A percentile compares a stretch with the other conserved stretches of the same genome.
These are phyloP conservation scores for Caiman crocodilus DNA, from an alignment of 2,797 vertebrate genomes.

Conservation along the genomic window DNA sequence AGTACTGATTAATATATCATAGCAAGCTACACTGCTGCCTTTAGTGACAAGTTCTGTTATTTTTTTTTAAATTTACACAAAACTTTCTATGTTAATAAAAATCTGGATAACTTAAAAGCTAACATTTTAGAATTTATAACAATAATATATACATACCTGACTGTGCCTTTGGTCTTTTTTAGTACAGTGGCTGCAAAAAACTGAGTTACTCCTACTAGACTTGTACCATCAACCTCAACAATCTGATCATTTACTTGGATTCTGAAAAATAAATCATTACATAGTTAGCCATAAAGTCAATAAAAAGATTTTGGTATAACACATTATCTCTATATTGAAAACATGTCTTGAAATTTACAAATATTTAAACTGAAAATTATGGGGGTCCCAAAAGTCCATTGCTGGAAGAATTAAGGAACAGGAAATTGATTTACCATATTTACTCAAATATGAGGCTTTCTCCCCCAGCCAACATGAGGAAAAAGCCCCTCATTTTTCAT, in stretches of 20 bases:
- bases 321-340: not conserved
- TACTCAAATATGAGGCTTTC: too few species aligned
- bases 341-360: not conserved
- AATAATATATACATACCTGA: constrained; percentile 81
- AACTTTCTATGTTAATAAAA: not conserved
- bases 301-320: not conserved
- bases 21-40: not conserved
- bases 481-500: too few species aligned
- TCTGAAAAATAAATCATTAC: constrained; percentile 76
- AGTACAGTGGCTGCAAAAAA: constrained; percentile 94
- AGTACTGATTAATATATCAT: not conserved
- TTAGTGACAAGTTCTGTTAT: not conserved
- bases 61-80: not conserved
- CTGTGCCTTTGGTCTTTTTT: constrained; percentile 94
- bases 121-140: not conserved
- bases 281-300: not conserved
- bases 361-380: not conserved
- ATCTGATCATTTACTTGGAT: constrained; percentile 97
- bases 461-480: too few species aligned
- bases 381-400: not conserved
- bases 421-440: too few species aligned
- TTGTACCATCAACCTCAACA: constrained; percentile 93
- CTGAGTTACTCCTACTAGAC: constrained; percentile 93
- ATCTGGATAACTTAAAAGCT: not conserved
- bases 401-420: not conserved